Conservation (phyloP, 2,888 invertebrate genomes). For the Laothoe populi region DNA sequence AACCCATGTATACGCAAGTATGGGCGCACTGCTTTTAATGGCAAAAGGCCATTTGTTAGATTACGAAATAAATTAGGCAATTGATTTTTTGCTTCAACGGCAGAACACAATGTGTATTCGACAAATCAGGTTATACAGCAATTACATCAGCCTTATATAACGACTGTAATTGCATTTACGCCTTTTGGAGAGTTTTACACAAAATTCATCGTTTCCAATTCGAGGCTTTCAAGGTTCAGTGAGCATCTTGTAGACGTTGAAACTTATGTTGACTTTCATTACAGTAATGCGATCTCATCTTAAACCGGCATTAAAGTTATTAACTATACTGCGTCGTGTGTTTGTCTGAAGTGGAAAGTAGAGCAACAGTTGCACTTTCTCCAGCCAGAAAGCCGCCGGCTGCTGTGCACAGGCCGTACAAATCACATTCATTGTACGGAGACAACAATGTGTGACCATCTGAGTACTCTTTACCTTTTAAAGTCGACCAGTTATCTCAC, state of each 20-base stretch:
- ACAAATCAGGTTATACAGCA: constrained; percentile 22
- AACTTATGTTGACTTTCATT: constrained; percentile 26
- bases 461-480: constrained; percentile 49
- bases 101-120: constrained; percentile 26
- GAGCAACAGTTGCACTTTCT: constrained; percentile 77
- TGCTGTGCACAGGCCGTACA: constrained; percentile 65
- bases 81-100: constrained; percentile 13
- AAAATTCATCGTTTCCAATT: constrained; percentile 10
- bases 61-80: constrained; percentile 20
- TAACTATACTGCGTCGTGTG: constrained; percentile 44
- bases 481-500: constrained; percentile 48
- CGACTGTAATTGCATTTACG: constrained; percentile 11
- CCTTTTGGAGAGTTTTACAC: constrained; percentile 13
- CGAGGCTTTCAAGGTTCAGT: constrained; percentile 11
- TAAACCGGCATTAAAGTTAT: constrained; percentile 28
- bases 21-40: neutral
- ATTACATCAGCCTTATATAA: constrained; percentile 20
- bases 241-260: constrained; percentile 18
- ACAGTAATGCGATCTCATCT: constrained; percentile 23
- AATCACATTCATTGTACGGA: constrained; percentile 63
- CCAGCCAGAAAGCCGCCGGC: constrained; percentile 62
- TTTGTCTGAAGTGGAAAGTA: constrained; percentile 73
- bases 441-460: constrained; percentile 45
- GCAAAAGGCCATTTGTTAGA: neutral
- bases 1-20: too few species aligned